Evolutionary conservation across 2,113 vertebrate genomes (phyloP), one percentile per base, ranked within the genome.

Genomic region (Sapayoa aenigma): DNA sequence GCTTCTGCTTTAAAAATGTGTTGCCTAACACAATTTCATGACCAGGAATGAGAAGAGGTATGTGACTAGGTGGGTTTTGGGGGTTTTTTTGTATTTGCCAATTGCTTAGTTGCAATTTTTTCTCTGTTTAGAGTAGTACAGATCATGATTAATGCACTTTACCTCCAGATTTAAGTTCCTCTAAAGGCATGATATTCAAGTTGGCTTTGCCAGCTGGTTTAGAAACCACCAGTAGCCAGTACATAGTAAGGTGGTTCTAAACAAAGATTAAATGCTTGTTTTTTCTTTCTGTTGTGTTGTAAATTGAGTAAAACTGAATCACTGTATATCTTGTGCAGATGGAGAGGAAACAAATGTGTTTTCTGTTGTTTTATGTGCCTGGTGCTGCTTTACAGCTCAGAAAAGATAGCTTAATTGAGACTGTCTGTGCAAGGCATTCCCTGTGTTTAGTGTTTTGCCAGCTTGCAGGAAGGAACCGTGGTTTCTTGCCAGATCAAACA

Each of bases 341-440:
- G 63, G 79, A 88, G 55, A 87, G 84, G 78, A 93, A 94, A 89
- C 19, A 82, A 84, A 56, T 77, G 63, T 78, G 60, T 79, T 52
- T 92, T 93, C 75, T 96, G 42, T 63, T 95, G 88, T 19, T 89
- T 73, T 90, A 62, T 87, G 79, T 94, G 65, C 56, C 65, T 88
- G 23, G 66, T 86, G 84, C 76, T 86, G 86, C 85, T 95, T 90
- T 90, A 89, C 44, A 97, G 42, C 72, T 94, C 21, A 25, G 73
- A 89, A 91, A 94, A 90, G 82, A 95, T 80, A 92, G 69, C 67
- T 93, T 95, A 95, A 96, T 96, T 97, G 84, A 78, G 73, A 13
- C 56, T 95, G 84, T 18, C 66, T 91, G 71, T 62, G 90, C 68
- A 30, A 72, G 47, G 79, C 85, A 87, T 87, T 84, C 88, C 92